phyloP scores from a whole-genome alignment of 2,888 invertebrate species.

The Diadromus collaris region DNA sequence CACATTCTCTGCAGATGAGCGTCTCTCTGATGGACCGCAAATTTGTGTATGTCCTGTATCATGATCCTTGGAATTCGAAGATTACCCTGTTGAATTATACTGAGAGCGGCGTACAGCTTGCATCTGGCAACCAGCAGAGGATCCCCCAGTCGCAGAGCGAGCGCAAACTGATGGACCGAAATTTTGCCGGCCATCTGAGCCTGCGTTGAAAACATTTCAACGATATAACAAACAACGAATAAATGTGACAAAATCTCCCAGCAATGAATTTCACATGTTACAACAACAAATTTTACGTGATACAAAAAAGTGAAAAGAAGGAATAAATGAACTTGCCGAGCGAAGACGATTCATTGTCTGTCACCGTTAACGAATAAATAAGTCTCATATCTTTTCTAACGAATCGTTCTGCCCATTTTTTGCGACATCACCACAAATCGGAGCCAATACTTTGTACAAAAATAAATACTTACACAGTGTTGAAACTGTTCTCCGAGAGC shows the following conservation, averaged over 20 bases:
- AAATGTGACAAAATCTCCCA: no score
- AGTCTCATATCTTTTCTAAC: no score
- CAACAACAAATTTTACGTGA: no score
- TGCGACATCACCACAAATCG: no score
- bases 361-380: no score
- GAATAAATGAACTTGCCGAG: no score
- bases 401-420: no score
- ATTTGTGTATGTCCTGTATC: constrained; percentile 82
- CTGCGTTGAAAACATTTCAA: constrained; percentile 79
- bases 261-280: no score
- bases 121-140: constrained; percentile 91
- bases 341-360: no score
- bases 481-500: constrained; percentile 94
- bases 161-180: constrained; percentile 90
- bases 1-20: constrained; percentile 89
- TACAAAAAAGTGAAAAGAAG: no score
- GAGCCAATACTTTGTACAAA: no score
- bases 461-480: constrained; percentile 89
- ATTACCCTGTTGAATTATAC: constrained; percentile 91
- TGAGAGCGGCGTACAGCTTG: constrained; percentile 92
- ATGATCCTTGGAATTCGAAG: constrained; percentile 85
- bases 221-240: no score
- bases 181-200: constrained; percentile 95
- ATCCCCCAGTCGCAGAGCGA: constrained; percentile 92
- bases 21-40: constrained; percentile 82